Evolutionary conservation across 1,140 invertebrate genomes (phyloP).

Genomic region (Cotesia vestalis): DNA sequence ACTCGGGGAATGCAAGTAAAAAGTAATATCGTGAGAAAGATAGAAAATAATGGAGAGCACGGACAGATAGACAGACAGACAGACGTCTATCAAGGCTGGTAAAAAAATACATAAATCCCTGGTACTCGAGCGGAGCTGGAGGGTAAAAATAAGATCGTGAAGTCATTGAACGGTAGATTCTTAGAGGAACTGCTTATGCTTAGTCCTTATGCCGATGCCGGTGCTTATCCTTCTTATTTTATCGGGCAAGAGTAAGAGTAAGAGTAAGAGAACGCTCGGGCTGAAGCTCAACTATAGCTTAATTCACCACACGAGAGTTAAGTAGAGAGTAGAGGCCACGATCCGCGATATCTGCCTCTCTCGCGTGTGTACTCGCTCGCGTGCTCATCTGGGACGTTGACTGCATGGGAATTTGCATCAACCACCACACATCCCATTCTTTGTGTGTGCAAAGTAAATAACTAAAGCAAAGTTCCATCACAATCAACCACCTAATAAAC

Average conservation of each 20-base stretch:
- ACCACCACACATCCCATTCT: too few species aligned
- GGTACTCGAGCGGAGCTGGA: background rate
- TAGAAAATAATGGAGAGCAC: constrained; percentile 15
- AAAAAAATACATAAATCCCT: constrained; percentile 5
- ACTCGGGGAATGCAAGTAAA: too few species aligned
- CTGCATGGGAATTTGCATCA: constrained; percentile 39
- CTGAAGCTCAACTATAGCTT: constrained; percentile 17
- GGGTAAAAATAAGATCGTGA: constrained; percentile 12
- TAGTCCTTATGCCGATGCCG: background rate
- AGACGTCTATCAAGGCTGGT: background rate
- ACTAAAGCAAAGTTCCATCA: constrained; percentile 16
- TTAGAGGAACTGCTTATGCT: background rate
- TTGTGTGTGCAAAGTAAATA: background rate
- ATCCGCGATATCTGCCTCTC: constrained; percentile 11
- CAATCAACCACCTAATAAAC: constrained; percentile 33
- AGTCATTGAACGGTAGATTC: constrained; percentile 32
- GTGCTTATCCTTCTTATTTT: background rate
- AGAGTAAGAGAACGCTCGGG: background rate
- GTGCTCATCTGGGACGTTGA: constrained; percentile 40
- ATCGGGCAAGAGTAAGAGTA: background rate
- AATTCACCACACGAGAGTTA: constrained; percentile 4
- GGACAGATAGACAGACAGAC: constrained; percentile 2
- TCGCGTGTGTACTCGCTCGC: constrained; percentile 37
- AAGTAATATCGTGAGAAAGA: background rate
- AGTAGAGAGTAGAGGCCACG: constrained; percentile 1